Evolutionary conservation across 1,140 invertebrate species (phyloP).

Genomic region (Anadara kagoshimensis): DNA sequence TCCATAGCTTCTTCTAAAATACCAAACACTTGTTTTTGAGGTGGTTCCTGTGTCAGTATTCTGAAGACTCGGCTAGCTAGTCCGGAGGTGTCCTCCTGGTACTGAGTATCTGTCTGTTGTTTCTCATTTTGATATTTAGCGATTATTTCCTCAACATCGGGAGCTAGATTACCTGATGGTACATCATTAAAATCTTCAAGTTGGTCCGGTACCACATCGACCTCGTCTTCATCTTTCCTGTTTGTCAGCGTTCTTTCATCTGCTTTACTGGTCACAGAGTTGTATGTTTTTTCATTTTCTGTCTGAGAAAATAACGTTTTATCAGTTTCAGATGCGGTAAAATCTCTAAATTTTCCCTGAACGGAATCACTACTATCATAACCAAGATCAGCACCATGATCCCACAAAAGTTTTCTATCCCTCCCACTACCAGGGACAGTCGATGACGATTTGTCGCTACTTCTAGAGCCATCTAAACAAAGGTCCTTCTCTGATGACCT

Average conservation of each 20-base stretch:
- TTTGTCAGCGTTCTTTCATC: constrained; percentile 26
- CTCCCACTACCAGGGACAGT: constrained; percentile 52
- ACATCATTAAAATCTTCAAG: constrained; percentile 36
- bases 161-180: constrained; percentile 31
- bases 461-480: constrained; percentile 12
- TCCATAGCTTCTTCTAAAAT: constrained; percentile 57
- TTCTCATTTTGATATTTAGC: constrained; percentile 42
- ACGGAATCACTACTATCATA: constrained; percentile 43
- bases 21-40: constrained; percentile 57
- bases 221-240: constrained; percentile 24
- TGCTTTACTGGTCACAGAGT: constrained; percentile 3
- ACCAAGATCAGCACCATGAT: constrained; percentile 62
- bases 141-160: constrained; percentile 50
- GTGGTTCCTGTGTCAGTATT: constrained; percentile 55
- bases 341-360: constrained; percentile 46
- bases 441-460: constrained; percentile 34
- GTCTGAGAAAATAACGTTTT: constrained; percentile 18
- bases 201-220: constrained; percentile 34
- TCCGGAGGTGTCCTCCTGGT: constrained; percentile 38
- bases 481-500: neutral
- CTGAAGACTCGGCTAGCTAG: constrained; percentile 57
- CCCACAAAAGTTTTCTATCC: constrained; percentile 55
- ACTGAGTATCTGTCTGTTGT: constrained; percentile 4
- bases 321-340: constrained; percentile 49
- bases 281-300: constrained; percentile 10